phyloP scores from a whole-genome alignment of 2,888 invertebrate species.

The Yponomeuta malinellus region DNA sequence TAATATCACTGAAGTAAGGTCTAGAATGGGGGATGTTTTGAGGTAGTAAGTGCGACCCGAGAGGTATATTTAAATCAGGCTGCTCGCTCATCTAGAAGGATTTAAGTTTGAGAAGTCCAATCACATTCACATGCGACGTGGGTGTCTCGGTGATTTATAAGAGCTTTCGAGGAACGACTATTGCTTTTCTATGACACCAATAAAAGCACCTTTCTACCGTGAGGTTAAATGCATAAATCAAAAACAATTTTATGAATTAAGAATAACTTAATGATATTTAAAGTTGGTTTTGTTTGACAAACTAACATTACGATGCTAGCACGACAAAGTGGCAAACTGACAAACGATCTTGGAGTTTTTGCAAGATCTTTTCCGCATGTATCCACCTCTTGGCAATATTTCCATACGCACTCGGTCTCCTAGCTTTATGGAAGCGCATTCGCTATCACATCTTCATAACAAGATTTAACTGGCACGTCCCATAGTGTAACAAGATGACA shows the following conservation, averaged over 20 bases:
- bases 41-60: background rate
- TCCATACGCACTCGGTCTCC: background rate
- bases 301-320: too few relatives aligned
- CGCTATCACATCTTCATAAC: conserved; percentile 12
- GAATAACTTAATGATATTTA: too few relatives aligned
- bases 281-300: too few relatives aligned
- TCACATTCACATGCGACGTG: conserved; percentile 46
- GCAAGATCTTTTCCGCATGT: too few relatives aligned
- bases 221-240: background rate
- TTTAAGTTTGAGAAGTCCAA: conserved; percentile 23
- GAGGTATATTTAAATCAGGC: conserved; percentile 3
- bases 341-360: too few relatives aligned
- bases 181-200: conserved; percentile 45
- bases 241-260: background rate
- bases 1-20: background rate
- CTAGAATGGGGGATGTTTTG: background rate
- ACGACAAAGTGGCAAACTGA: too few relatives aligned
- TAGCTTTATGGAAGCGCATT: background rate
- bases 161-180: conserved; percentile 36
- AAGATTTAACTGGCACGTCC: conserved; percentile 13
- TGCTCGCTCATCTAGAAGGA: conserved; percentile 14
- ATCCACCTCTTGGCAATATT: background rate
- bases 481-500: conserved; percentile 26
- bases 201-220: conserved; percentile 25
- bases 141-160: conserved; percentile 64